phyloP scores from a whole-genome alignment of 92 coral and sea anemone species.

The Porites lobata region DNA sequence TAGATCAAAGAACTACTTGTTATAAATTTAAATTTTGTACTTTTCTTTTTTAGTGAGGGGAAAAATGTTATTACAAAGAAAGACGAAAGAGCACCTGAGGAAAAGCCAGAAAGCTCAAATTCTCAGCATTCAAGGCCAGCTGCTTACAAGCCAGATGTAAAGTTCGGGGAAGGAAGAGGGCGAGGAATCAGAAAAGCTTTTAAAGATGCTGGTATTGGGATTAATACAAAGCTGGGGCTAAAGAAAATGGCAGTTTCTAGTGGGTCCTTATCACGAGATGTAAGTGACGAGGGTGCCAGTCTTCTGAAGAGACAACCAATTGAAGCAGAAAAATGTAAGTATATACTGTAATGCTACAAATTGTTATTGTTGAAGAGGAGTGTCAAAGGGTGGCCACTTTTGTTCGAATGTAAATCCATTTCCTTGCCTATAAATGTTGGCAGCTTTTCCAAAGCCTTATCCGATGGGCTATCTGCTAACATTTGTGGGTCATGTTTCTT shows the following conservation, averaged over 20 bases:
- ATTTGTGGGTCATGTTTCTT: no score
- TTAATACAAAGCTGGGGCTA: slow-evolving; percentile 36
- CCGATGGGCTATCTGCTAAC: no score
- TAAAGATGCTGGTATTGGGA: slow-evolving; percentile 71
- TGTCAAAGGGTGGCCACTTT: no score
- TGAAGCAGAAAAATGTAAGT: slow-evolving; percentile 81
- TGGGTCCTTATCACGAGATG: slow-evolving; percentile 78
- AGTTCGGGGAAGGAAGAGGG: slow-evolving; percentile 30
- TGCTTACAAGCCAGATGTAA: neutral
- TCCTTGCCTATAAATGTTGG: no score
- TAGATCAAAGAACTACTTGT: neutral
- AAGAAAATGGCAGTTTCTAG: slow-evolving; percentile 43
- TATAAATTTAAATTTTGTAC: no score
- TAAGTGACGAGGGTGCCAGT: slow-evolving; percentile 89
- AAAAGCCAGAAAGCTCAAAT: neutral
- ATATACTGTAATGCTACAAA: no score
- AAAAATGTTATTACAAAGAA: neutral
- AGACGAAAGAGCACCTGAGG: neutral
- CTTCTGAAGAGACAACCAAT: slow-evolving; percentile 80
- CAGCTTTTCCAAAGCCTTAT: no score
- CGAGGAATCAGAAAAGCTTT: slow-evolving; percentile 67
- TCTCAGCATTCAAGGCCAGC: neutral
- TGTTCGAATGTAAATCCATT: no score
- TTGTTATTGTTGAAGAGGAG: no score
- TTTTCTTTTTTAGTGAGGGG: neutral